Conservation (phyloP, 2,797 vertebrate species). For the Aldrovandia affinis region DNA sequence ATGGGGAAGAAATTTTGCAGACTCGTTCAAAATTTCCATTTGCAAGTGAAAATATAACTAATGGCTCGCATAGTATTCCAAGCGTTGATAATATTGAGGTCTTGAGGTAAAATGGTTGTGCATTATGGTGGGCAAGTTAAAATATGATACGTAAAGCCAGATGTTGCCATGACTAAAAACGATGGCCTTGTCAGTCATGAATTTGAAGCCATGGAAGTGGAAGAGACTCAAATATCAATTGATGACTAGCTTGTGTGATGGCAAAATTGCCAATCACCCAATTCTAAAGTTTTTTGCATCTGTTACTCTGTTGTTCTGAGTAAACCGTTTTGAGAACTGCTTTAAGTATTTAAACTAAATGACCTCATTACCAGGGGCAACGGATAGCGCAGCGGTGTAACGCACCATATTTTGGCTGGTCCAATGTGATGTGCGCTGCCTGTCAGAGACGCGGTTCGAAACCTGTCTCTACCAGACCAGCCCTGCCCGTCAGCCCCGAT, state of each 20-base stretch:
- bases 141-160: background rate
- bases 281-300: too few relatives aligned
- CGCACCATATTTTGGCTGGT: too few relatives aligned
- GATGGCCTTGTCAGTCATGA: conserved; percentile 9
- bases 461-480: too few relatives aligned
- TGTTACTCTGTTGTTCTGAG: too few relatives aligned
- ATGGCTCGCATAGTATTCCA: background rate
- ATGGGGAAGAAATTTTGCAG: background rate
- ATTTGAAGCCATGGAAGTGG: background rate
- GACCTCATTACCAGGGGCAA: too few relatives aligned
- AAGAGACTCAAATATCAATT: conserved; percentile 9
- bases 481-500: too few relatives aligned
- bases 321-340: too few relatives aligned
- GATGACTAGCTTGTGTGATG: background rate
- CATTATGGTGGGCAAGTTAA: background rate
- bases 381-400: too few relatives aligned
- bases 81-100: background rate
- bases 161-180: background rate
- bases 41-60: background rate
- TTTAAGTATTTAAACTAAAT: too few relatives aligned
- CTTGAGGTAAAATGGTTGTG: background rate
- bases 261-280: background rate
- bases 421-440: too few relatives aligned
- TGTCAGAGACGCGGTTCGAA: too few relatives aligned
- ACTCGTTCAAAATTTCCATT: background rate